Evolutionary conservation across 2,797 vertebrate species (phyloP).

Genomic region (Syndactyla subalaris): DNA sequence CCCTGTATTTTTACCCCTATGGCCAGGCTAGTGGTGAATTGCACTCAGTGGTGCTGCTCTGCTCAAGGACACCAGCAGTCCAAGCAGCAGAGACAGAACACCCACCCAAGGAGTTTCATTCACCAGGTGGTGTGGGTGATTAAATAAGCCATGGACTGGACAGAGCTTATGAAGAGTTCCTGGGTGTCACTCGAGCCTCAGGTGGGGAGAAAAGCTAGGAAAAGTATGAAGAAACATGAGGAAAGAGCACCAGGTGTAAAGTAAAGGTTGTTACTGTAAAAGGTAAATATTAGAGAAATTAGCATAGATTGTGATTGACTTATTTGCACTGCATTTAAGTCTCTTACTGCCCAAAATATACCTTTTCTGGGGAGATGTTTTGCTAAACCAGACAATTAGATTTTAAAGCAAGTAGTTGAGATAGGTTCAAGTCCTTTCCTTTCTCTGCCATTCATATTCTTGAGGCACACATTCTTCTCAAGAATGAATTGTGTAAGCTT

Average conservation of each 20-base stretch:
- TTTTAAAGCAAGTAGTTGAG: neutral
- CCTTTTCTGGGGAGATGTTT: neutral
- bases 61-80: neutral
- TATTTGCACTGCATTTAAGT: neutral
- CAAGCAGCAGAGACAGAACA: neutral
- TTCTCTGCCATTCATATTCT: accelerated
- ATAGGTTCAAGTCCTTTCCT: neutral
- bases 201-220: neutral
- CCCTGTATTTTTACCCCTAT: neutral
- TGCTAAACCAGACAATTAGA: neutral
- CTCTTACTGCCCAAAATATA: neutral
- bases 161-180: neutral
- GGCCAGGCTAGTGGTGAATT: accelerated
- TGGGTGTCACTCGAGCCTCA: neutral
- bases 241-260: neutral
- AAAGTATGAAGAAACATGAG: neutral
- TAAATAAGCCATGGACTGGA: neutral
- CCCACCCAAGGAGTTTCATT: neutral
- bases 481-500: neutral
- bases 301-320: neutral
- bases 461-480: accelerated
- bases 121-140: accelerated
- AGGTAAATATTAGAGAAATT: neutral
- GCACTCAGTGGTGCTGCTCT: neutral
- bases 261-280: neutral